These are phyloP conservation scores for Eptesicus fuscus DNA, from an alignment of 2,113 vertebrate genomes.

Conservation along the genomic window DNA sequence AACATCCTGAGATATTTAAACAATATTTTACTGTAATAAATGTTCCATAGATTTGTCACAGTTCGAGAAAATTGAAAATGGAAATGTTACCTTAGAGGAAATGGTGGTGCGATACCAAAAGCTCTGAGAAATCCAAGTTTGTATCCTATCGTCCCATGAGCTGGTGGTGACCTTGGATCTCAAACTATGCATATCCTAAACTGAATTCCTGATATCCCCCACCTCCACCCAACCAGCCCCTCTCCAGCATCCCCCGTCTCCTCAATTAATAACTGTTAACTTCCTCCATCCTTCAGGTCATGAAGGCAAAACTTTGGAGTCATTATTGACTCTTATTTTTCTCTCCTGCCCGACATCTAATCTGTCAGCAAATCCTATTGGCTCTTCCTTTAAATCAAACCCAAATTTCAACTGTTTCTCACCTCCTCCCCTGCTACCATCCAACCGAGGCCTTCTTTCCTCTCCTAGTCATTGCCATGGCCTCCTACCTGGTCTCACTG, in stretches of 20 bases:
- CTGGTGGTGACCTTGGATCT: not conserved
- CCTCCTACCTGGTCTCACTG: not conserved
- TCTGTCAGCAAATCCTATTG: not conserved
- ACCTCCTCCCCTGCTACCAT: not conserved
- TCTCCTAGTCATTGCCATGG: not conserved
- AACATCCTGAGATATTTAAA: slow-evolving; percentile 21
- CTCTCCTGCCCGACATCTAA: not conserved
- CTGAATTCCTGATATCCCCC: not conserved
- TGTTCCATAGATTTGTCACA: not conserved
- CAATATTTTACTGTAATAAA: not conserved
- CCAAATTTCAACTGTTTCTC: not conserved
- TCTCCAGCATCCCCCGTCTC: not conserved
- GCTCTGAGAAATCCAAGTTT: not conserved
- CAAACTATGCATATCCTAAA: not conserved
- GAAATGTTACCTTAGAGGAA: not conserved
- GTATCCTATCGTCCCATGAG: accelerated
- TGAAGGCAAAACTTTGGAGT: not conserved
- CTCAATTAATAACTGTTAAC: not conserved
- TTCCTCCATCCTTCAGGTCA: not conserved
- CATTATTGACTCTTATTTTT: not conserved
- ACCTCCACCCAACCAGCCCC: not conserved
- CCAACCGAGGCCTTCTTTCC: not conserved
- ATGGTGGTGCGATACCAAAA: not conserved
- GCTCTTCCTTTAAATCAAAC: not conserved
- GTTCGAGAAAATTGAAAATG: slow-evolving; percentile 1